phyloP scores from a whole-genome alignment of 2,113 vertebrate species.

The Gulo gulo region DNA sequence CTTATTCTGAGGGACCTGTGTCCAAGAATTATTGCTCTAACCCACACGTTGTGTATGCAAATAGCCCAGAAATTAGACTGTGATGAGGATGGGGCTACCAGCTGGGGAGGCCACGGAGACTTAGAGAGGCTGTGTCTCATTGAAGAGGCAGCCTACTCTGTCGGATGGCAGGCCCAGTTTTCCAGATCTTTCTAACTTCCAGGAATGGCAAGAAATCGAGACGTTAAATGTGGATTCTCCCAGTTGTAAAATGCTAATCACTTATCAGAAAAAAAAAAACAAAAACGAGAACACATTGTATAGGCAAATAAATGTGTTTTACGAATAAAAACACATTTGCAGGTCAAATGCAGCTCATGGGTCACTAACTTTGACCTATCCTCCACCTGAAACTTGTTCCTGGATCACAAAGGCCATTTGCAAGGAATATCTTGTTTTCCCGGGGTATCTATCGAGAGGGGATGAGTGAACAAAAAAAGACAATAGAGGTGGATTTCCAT shows the following conservation, averaged over 20 bases:
- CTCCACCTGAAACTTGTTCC: neutral
- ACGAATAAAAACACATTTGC: neutral
- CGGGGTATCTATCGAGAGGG: neutral
- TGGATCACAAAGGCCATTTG: neutral
- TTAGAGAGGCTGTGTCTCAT: neutral
- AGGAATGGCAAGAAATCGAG: neutral
- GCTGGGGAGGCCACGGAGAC: neutral
- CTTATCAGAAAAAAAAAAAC: neutral
- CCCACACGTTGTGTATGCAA: accelerated
- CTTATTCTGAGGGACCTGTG: neutral
- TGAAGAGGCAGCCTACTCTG: neutral
- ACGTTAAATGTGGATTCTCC: neutral
- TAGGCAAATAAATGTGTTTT: no score
- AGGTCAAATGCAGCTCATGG: neutral
- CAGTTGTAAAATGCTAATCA: neutral
- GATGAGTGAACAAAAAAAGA: neutral
- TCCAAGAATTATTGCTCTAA: neutral
- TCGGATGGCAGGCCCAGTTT: neutral
- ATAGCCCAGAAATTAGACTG: neutral
- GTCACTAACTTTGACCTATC: neutral
- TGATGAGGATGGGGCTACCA: no score
- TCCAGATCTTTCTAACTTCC: neutral
- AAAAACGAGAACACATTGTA: neutral
- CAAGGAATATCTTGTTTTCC: neutral
- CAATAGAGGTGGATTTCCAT: neutral